Evolutionary conservation across 2,113 vertebrate genomes (phyloP).

Genomic region (Meleagris gallopavo): DNA sequence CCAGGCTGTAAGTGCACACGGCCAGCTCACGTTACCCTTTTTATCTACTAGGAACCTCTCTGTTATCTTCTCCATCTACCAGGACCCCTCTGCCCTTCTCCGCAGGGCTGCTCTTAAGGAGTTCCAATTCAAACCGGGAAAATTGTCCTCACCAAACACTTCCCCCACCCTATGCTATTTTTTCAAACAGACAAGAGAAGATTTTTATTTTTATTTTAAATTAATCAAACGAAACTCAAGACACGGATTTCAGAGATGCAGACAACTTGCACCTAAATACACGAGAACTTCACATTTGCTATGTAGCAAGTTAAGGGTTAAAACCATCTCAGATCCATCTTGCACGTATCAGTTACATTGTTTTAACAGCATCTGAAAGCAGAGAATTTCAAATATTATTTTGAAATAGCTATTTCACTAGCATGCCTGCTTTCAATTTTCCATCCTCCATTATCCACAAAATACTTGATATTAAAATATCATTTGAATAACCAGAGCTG

Average conservation of each 20-base stretch:
- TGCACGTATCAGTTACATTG: fast-evolving
- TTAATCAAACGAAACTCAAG: not conserved
- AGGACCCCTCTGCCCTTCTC: too few species aligned
- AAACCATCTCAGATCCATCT: not conserved
- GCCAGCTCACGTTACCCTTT: too few species aligned
- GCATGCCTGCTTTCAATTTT: not conserved
- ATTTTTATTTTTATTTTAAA: not conserved
- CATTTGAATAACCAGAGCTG: not conserved
- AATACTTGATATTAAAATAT: not conserved
- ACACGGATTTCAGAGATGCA: fast-evolving
- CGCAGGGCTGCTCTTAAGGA: too few species aligned
- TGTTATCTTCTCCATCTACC: too few species aligned
- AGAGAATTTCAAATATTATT: not conserved
- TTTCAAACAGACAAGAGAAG: not conserved
- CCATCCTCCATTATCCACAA: not conserved
- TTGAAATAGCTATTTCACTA: not conserved
- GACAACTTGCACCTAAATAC: not conserved
- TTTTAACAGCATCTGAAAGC: not conserved
- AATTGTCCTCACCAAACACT: not conserved
- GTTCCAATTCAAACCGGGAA: fast-evolving
- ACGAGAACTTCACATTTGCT: not conserved
- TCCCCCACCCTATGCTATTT: not conserved
- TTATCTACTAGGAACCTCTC: too few species aligned
- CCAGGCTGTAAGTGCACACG: too few species aligned
- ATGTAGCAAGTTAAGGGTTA: not conserved